Conservation (phyloP, 2,888 invertebrate species). For the Keiferia lycopersicella region DNA sequence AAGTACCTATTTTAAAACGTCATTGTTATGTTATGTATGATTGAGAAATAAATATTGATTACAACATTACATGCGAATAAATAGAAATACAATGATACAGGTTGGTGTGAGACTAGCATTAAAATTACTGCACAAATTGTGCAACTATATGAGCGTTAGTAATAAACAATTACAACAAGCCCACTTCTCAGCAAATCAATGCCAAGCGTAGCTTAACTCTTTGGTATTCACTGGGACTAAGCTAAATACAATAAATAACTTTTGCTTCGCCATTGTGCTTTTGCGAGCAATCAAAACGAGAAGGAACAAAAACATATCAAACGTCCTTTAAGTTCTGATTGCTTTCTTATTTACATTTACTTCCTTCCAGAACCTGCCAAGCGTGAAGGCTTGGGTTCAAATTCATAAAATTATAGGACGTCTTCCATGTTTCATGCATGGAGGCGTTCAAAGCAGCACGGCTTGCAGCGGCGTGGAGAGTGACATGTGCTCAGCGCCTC, state of each 20-base stretch:
- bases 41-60: slow-evolving; percentile 42
- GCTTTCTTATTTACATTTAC: slow-evolving; percentile 26
- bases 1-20: slow-evolving; percentile 43
- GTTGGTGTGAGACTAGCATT: slow-evolving; percentile 70
- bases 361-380: slow-evolving; percentile 24
- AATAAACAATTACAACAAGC: slow-evolving; percentile 51
- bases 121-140: slow-evolving; percentile 48
- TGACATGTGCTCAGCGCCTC: slow-evolving; percentile 98
- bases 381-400: slow-evolving; percentile 25
- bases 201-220: slow-evolving; percentile 59
- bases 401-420: slow-evolving; percentile 28
- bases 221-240: slow-evolving; percentile 70
- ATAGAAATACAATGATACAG: slow-evolving; percentile 54
- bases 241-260: slow-evolving; percentile 52
- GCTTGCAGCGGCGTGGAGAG: slow-evolving; percentile 95
- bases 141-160: slow-evolving; percentile 47
- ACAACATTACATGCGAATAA: slow-evolving; percentile 59
- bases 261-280: slow-evolving; percentile 48
- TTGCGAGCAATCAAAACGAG: slow-evolving; percentile 45
- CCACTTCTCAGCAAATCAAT: slow-evolving; percentile 48
- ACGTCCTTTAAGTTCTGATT: slow-evolving; percentile 34
- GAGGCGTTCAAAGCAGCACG: slow-evolving; percentile 84
- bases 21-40: slow-evolving; percentile 34
- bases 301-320: slow-evolving; percentile 43
- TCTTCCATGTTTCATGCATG: slow-evolving; percentile 34